A percentile compares a stretch with the other conserved stretches of the same genome.
Conservation (phyloP, 2,113 vertebrate species). For the Dendrocopos noguchii region DNA sequence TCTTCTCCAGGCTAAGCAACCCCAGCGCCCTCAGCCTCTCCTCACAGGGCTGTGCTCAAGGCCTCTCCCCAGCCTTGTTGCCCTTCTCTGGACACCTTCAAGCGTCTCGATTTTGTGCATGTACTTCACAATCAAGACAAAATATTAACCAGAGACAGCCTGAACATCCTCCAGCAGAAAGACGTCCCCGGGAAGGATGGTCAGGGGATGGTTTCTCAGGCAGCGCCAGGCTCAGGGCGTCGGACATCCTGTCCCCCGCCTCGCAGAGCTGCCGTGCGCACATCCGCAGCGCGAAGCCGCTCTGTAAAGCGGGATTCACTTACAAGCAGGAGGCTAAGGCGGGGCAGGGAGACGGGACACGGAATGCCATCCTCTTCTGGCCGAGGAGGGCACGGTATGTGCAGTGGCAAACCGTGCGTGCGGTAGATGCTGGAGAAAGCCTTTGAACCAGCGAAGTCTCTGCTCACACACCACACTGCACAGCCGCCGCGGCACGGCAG, state of each 20-base stretch:
- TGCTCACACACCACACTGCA: not conserved
- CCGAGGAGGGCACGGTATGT: too few species aligned
- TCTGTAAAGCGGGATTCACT: not conserved
- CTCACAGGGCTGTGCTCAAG: too few species aligned
- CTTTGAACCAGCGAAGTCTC: not conserved
- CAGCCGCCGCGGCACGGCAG: not conserved
- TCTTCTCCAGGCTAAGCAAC: too few species aligned
- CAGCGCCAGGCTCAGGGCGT: rapidly evolving
- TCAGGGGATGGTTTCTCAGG: not conserved
- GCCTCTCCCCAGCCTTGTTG: too few species aligned
- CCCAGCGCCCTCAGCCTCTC: too few species aligned
- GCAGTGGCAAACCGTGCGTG: rapidly evolving
- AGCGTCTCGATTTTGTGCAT: not conserved
- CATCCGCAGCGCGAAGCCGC: rapidly evolving
- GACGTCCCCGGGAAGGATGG: rapidly evolving
- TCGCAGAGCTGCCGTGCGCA: not conserved
- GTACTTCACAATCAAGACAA: not conserved
- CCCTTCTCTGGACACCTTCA: too few species aligned
- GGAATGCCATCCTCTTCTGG: not conserved
- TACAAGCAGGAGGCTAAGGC: not conserved
- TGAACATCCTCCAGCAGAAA: not conserved
- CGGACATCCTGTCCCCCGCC: not conserved
- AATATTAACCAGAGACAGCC: not conserved
- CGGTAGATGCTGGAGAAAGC: rapidly evolving
- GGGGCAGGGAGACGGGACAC: not conserved